A percentile compares a stretch with the other conserved stretches of the same genome.
Conservation (phyloP, 2,888 invertebrate genomes). For the Eilema sororculum region DNA sequence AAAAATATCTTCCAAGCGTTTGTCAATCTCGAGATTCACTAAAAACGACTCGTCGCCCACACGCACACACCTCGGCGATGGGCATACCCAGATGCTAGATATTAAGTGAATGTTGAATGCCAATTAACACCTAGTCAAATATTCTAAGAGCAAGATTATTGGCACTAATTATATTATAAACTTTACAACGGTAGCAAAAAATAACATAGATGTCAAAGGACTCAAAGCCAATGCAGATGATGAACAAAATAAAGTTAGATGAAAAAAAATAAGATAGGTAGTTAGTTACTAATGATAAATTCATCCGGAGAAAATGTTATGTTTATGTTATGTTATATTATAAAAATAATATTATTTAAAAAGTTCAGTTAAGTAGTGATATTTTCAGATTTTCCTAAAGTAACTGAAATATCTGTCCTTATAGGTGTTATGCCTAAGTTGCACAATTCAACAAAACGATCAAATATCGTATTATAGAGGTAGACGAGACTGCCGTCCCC, state of each 20-base stretch:
- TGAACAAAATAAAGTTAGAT: constrained; percentile 15
- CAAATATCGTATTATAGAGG: not conserved
- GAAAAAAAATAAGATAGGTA: no score
- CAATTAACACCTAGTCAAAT: constrained; percentile 28
- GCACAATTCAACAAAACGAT: not conserved
- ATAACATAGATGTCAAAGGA: constrained; percentile 20
- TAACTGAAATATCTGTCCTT: not conserved
- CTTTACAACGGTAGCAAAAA: constrained; percentile 16
- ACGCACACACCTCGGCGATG: not conserved
- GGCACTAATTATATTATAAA: constrained; percentile 21
- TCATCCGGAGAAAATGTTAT: constrained; percentile 5
- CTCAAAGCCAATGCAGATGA: no score
- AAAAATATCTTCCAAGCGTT: constrained; percentile 25
- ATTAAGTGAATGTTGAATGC: constrained; percentile 18
- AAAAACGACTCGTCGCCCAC: constrained; percentile 12
- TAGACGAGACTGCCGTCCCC: not conserved
- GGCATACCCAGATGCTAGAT: not conserved
- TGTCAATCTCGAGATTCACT: constrained; percentile 23
- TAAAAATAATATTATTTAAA: not conserved
- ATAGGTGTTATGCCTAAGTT: not conserved
- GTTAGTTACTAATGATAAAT: constrained; percentile 10
- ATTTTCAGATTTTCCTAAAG: not conserved
- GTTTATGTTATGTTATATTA: no score
- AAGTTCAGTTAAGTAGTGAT: no score
- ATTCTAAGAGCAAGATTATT: constrained; percentile 15